Conservation (phyloP, 2,888 invertebrate species). For the Temnothorax ravouxi region DNA sequence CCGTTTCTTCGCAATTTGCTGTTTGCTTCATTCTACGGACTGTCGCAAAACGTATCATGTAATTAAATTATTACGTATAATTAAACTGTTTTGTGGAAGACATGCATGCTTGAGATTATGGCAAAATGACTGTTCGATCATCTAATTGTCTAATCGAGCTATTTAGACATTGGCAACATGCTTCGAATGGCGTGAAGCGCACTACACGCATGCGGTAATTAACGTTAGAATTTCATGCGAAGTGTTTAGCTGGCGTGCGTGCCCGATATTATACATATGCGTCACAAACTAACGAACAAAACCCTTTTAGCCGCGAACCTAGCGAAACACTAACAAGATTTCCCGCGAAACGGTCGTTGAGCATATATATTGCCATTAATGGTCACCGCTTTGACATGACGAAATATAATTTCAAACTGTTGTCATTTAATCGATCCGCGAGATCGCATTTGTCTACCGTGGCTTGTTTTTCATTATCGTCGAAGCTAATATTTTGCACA, state of each 20-base stretch:
- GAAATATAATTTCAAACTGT: conserved; percentile 28
- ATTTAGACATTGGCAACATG: conserved; percentile 10
- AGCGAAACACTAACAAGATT: conserved; percentile 23
- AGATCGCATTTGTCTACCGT: conserved; percentile 10
- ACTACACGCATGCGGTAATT: not conserved
- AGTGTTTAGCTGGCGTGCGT: conserved; percentile 25
- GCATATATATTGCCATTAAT: not conserved
- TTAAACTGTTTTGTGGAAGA: not conserved
- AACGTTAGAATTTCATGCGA: conserved; percentile 39
- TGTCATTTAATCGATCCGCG: conserved; percentile 37
- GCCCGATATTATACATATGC: conserved; percentile 21
- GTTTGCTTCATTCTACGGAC: conserved; percentile 15
- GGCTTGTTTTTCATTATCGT: conserved; percentile 18
- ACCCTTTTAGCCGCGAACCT: conserved; percentile 2
- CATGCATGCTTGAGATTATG: not conserved
- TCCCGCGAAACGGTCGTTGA: conserved; percentile 4
- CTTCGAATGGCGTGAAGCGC: not conserved
- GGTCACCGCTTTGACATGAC: conserved; percentile 6
- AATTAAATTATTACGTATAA: conserved; percentile 1
- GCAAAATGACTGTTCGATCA: not conserved
- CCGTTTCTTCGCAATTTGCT: conserved; percentile 17
- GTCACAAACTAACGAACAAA: conserved; percentile 20
- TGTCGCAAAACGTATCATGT: not conserved
- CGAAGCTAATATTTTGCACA: conserved; percentile 26
- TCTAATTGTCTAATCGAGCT: not conserved